Conservation (phyloP, 2,888 invertebrate genomes). For the Heliconius hortense region DNA sequence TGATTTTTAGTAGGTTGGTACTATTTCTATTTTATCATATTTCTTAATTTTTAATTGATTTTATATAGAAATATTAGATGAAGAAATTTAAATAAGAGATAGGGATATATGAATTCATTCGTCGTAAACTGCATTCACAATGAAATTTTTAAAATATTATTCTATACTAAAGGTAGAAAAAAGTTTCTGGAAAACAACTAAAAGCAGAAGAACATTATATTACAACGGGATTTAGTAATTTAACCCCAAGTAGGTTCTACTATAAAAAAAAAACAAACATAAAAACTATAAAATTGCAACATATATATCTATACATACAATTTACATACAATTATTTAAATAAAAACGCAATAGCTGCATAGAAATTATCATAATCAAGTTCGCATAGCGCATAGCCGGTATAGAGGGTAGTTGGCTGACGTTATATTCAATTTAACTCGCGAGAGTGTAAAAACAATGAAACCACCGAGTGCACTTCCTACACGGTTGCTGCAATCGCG, state of each 20-base stretch:
- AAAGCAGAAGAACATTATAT: too few species aligned
- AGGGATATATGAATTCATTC: too few species aligned
- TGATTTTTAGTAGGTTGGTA: too few species aligned
- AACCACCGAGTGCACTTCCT: slow-evolving; percentile 45
- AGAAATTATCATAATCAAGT: slow-evolving; percentile 22
- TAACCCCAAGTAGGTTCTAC: background rate
- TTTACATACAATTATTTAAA: slow-evolving; percentile 21
- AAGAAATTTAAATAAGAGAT: too few species aligned
- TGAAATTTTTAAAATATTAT: too few species aligned
- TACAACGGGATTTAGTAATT: too few species aligned
- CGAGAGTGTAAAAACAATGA: slow-evolving; percentile 33
- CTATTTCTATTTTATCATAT: too few species aligned
- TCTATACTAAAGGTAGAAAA: too few species aligned
- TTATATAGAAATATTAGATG: too few species aligned
- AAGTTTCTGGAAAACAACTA: too few species aligned
- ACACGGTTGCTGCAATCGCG: slow-evolving; percentile 27
- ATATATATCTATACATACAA: background rate
- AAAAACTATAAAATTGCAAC: slow-evolving; percentile 8
- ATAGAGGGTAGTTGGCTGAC: slow-evolving; percentile 13
- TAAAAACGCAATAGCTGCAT: slow-evolving; percentile 11
- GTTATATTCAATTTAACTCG: slow-evolving; percentile 23
- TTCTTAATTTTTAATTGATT: too few species aligned
- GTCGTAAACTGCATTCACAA: too few species aligned
- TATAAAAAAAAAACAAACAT: background rate
- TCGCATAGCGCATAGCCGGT: slow-evolving; percentile 1